These are phyloP conservation scores for Acanthaster planci DNA, from an alignment of 35 echinoderm and acorn worm species.

Conservation along the genomic window DNA sequence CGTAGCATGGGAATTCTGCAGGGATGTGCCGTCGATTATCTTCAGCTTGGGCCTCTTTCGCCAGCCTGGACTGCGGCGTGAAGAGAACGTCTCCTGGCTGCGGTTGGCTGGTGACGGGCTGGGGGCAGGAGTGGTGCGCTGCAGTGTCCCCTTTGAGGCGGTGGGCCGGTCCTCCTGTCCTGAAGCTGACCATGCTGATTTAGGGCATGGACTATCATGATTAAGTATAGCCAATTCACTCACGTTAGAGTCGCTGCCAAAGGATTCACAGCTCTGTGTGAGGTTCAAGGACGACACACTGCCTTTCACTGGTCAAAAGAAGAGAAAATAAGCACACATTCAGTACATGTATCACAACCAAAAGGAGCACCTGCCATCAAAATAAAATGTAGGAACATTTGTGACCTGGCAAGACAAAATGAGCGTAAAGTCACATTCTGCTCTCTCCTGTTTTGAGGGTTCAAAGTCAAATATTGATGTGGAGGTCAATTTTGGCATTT, in stretches of 20 bases:
- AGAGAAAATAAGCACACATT: background rate
- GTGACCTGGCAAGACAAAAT: too few species aligned
- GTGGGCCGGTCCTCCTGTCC: background rate
- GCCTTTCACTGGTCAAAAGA: background rate
- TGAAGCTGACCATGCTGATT: background rate
- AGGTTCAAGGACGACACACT: slow-evolving; percentile 30
- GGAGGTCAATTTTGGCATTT: too few species aligned
- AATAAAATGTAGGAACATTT: background rate
- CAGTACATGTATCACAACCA: background rate
- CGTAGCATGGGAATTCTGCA: slow-evolving; percentile 22
- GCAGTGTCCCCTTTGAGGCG: background rate
- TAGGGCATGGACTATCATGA: background rate
- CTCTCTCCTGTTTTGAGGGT: too few species aligned
- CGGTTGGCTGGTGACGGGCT: slow-evolving; percentile 28
- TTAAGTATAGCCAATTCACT: background rate
- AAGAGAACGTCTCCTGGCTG: slow-evolving; percentile 16
- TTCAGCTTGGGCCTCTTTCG: background rate
- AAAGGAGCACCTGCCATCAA: background rate
- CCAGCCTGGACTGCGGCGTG: background rate
- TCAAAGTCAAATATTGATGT: too few species aligned
- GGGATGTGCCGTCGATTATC: slow-evolving; percentile 1
- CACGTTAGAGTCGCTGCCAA: background rate
- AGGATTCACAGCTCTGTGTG: slow-evolving; percentile 47
- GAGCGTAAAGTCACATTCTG: too few species aligned
- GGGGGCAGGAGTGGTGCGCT: background rate